Evolutionary conservation across 2,797 vertebrate genomes (phyloP).

Genomic region (Ctenopoma multispine): DNA sequence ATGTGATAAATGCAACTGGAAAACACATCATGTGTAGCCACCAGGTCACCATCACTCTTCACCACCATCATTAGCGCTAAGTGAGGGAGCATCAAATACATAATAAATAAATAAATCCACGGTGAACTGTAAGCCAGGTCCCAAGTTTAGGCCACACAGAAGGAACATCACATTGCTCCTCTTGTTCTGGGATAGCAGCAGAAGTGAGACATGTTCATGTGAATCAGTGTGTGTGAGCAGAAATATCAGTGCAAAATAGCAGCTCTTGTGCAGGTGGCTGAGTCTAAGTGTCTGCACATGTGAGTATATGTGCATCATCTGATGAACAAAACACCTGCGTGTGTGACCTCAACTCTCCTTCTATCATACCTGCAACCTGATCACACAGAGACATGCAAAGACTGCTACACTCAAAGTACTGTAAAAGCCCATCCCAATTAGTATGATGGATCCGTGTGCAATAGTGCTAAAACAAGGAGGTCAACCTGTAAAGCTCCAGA

Average conservation of each 20-base stretch:
- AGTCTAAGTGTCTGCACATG: slow-evolving; percentile 1
- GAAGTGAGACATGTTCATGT: neutral
- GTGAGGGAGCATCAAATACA: too few relatives aligned
- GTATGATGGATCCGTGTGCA: slow-evolving; percentile 34
- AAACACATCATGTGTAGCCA: too few relatives aligned
- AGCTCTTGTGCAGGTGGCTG: neutral
- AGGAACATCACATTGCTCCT: neutral
- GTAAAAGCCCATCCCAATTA: slow-evolving; percentile 23
- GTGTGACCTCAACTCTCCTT: slow-evolving; percentile 17
- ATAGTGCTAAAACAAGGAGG: slow-evolving; percentile 32
- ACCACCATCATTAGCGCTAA: too few relatives aligned
- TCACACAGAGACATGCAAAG: neutral
- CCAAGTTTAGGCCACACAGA: neutral
- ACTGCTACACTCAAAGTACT: slow-evolving; percentile 10
- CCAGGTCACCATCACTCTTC: too few relatives aligned
- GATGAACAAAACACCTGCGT: slow-evolving; percentile 24
- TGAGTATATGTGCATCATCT: slow-evolving; percentile 31
- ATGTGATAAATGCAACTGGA: too few relatives aligned
- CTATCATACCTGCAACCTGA: slow-evolving; percentile 28
- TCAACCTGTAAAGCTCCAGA: slow-evolving; percentile 35
- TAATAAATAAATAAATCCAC: too few relatives aligned
- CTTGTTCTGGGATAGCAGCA: slow-evolving; percentile 2
- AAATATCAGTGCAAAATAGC: neutral
- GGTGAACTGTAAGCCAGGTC: neutral
- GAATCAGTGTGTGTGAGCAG: neutral